A percentile compares a stretch with the other conserved stretches of the same genome.
phyloP scores from a whole-genome alignment of 2,113 vertebrate genomes.

The Myotis lucifugus region DNA sequence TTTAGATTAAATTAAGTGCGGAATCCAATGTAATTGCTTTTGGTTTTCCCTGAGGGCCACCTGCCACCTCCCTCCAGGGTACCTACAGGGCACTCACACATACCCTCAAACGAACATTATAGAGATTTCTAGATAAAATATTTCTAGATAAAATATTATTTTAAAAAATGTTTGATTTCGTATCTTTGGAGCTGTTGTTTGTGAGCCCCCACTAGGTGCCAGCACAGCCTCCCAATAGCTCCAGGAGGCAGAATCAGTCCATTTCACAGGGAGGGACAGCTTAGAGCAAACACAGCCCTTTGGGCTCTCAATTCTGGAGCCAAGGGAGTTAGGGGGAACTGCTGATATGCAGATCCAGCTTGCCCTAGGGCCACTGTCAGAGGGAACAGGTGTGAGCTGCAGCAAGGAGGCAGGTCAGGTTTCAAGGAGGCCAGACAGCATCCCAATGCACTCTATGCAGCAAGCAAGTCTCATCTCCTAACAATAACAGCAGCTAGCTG shows the following conservation, averaged over 20 bases:
- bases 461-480: not conserved
- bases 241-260: not conserved
- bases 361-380: not conserved
- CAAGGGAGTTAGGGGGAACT: not conserved
- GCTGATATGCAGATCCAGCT: not conserved
- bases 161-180: not conserved
- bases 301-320: not conserved
- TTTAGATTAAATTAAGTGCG: slow-evolving; percentile 62
- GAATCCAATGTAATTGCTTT: slow-evolving; percentile 29
- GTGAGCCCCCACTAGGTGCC: not conserved
- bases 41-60: slow-evolving; percentile 14
- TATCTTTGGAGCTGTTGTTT: not conserved
- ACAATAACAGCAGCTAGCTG: not conserved
- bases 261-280: not conserved
- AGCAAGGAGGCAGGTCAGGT: not conserved
- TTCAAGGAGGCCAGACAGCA: not conserved
- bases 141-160: not conserved
- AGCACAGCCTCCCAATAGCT: not conserved
- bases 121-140: not conserved
- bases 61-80: not conserved
- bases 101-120: not conserved
- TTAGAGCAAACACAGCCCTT: not conserved
- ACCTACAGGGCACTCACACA: not conserved
- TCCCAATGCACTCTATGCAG: rapidly evolving
- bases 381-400: not conserved